Evolutionary conservation across 2,797 vertebrate species (phyloP).

Genomic region (Glossophaga mutica): DNA sequence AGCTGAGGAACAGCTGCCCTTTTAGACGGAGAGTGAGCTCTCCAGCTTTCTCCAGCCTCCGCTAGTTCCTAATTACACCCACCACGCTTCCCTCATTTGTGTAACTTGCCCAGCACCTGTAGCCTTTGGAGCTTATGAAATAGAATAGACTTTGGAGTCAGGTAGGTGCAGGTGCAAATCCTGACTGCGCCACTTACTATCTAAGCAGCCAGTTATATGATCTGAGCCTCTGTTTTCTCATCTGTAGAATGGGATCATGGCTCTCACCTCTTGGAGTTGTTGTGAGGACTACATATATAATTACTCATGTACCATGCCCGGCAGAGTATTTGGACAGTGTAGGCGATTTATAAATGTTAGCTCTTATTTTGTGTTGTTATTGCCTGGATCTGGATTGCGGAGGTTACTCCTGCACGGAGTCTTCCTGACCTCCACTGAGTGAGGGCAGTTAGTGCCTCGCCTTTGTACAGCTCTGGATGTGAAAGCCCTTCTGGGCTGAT

Average conservation of each 20-base stretch:
- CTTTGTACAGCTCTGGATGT: background rate
- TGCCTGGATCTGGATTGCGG: background rate
- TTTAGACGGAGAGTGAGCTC: fast-evolving
- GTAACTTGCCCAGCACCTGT: background rate
- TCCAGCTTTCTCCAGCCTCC: background rate
- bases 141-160: background rate
- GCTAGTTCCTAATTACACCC: fast-evolving
- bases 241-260: background rate
- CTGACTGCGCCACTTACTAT: background rate
- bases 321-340: background rate
- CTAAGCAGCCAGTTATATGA: background rate
- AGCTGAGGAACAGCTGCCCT: background rate
- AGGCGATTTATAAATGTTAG: background rate
- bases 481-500: background rate
- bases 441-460: background rate
- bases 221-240: background rate
- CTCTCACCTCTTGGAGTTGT: background rate
- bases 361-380: background rate
- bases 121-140: background rate
- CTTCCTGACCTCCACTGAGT: background rate
- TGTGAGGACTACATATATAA: background rate
- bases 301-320: background rate
- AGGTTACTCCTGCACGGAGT: background rate
- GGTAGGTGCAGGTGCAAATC: background rate
- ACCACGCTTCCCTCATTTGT: background rate